Evolutionary conservation across 2,888 invertebrate species (phyloP), one percentile per base, ranked within the genome.

Genomic region (Melieria omissa): DNA sequence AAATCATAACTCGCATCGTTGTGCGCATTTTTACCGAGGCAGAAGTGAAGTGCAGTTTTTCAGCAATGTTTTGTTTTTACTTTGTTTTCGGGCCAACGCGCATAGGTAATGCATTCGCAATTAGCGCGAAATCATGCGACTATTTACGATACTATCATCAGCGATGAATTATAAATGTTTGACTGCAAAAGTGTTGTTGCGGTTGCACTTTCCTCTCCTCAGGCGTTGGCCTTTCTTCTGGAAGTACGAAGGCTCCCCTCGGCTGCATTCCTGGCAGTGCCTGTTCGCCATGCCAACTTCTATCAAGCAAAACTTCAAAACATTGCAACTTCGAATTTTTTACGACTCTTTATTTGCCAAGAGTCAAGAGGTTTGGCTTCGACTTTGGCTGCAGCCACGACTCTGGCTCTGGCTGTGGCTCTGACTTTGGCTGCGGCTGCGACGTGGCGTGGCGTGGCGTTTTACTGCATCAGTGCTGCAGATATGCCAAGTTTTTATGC

Each of bases 321-420:
- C 74, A 71, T 65, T 65, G 65, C 73, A 65, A 70, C 70, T 73
- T 73, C 65, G 64, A 75, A 75, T 68, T 69, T 67, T 75, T 81
- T 81, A 82, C 78, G 81, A 80, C 78, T 80, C 77, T 80, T 78
- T 79, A 80, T 79, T 80, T 80, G 73, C 70, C 71, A 71, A 71
- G 68, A 75, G 76, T 76, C 78, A 78, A 80, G 73, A 73, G 70
- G 65, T 73, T 73, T 73, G 70, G 65, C 72, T 72, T 72, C 62
- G 65, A 65, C 61, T 61, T 47, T 12, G 41, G 66, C 16, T 55
- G 57, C 64, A 57, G 29, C 49, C 14, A 46, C 70, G 49, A 42
- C 70, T 70, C 49, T 49, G 42, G 16, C 70, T 46, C 42, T 61
- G n/a, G 16, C n/a, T 16, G 29, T 45, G 10, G 57, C 57, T 64